Evolutionary conservation across 1,140 invertebrate species (phyloP), one percentile per base, ranked within the genome.

Genomic region (Melipona quadrifasciata): DNA sequence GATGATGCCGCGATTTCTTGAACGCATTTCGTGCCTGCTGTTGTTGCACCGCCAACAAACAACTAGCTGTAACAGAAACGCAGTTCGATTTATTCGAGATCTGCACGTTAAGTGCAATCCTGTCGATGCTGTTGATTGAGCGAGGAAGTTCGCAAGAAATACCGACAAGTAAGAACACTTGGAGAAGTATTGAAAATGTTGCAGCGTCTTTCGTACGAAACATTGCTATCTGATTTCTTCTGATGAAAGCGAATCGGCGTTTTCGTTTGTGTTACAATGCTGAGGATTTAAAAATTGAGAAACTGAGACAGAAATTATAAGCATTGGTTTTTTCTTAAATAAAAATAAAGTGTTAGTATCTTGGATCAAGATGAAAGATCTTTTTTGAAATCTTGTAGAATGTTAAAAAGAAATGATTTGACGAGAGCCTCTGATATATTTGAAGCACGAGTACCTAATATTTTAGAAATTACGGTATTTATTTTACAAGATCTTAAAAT

Each of bases 1-100:
- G 91, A 93, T 92, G 91, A 83, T 91, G 90, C 92, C 92, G 91
- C 89, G 81, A 17, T 75, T 74, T 67, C 86, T 88, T 73, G 67
- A 85, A 71, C 82, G 80, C 58, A 67, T 67, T 71, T 72, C 76
- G 76, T 34, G 78, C 64, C n/a, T 67, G 61, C 79, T 68, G 58
- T 82, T 61, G 74, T 64, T 61, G 34, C 74, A 21, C 73, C 55
- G 61, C 21, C 12, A 27, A 61, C 21, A 34, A 64, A 61, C 74
- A 27, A 76, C 21, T 61, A 16, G 21, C 21, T n/a, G 55, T 24
- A 34, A n/a, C 64, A 51, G 31, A 55, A 67, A 57, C 65, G n/a
- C 39, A 53, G 31, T 14, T 53, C 74, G 65, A 70, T 78, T 78
- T 83, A 78, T 27, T 57, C 53, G 34, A 21, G 27, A 61, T 21